A percentile compares a stretch with the other conserved stretches of the same genome.
Conservation (phyloP, 2,888 invertebrate genomes). For the Glyphotaelius pellucidus region DNA sequence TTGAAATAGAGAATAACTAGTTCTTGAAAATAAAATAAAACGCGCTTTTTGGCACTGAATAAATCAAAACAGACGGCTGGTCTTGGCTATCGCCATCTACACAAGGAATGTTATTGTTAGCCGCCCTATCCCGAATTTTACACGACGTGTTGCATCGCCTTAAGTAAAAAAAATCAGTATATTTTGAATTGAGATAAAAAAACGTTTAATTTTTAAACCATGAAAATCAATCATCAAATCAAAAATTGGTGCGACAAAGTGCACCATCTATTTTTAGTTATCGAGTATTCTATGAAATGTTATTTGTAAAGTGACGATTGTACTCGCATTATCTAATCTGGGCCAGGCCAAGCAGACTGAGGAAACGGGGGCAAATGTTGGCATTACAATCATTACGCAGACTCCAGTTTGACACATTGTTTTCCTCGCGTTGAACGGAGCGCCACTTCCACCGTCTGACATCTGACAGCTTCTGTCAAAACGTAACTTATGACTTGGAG, state of each 20-base stretch:
- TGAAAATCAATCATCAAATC: too few species aligned
- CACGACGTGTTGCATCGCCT: too few species aligned
- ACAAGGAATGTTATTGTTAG: too few species aligned
- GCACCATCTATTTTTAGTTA: background rate
- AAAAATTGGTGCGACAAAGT: background rate
- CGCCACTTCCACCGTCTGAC: constrained; percentile 28
- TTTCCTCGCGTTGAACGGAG: constrained; percentile 24
- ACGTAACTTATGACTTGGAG: constrained; percentile 16
- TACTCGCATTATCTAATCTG: constrained; percentile 57
- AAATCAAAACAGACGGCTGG: too few species aligned
- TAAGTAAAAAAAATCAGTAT: too few species aligned
- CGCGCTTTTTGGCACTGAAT: too few species aligned
- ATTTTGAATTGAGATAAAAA: too few species aligned
- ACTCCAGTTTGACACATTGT: constrained; percentile 58
- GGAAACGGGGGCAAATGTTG: constrained; percentile 57
- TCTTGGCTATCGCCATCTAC: too few species aligned
- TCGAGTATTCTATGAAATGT: background rate
- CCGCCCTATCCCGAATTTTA: too few species aligned
- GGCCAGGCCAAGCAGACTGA: constrained; percentile 50
- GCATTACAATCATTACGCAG: constrained; percentile 38
- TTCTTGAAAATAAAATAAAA: too few species aligned
- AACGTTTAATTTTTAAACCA: too few species aligned
- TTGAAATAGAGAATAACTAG: too few species aligned
- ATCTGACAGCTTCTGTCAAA: constrained; percentile 43
- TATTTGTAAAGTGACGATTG: background rate